A percentile compares a stretch with the other conserved stretches of the same genome.
phyloP scores from a whole-genome alignment of 1,140 invertebrate species.

The Onthophagus taurus region DNA sequence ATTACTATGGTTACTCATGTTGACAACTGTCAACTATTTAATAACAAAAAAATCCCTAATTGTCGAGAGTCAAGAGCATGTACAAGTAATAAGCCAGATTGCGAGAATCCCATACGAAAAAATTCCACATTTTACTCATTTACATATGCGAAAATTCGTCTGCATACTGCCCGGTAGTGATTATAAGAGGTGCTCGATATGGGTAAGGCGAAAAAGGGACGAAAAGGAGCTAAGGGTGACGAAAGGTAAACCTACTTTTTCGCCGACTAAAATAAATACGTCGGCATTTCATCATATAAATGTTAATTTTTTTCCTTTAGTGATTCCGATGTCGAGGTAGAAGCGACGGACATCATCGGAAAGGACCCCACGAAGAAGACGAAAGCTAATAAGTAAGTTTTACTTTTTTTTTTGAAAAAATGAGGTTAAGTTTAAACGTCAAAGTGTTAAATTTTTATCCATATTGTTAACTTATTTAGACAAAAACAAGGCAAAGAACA shows the following conservation, averaged over 20 bases:
- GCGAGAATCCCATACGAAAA: too few relatives aligned
- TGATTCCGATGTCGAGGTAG: constrained; percentile 29
- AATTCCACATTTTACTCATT: constrained; percentile 5
- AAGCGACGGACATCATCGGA: constrained; percentile 26
- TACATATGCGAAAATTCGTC: constrained; percentile 11
- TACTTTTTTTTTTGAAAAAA: too few relatives aligned
- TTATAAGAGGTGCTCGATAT: constrained; percentile 39
- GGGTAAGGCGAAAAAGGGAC: constrained; percentile 61
- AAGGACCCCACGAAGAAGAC: constrained; percentile 27
- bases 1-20: too few relatives aligned
- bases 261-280: constrained; percentile 23
- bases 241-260: constrained; percentile 50
- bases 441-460: constrained; percentile 11
- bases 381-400: constrained; percentile 30
- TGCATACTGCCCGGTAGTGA: neutral
- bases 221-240: constrained; percentile 51
- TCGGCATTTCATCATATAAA: constrained; percentile 22
- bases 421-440: too few relatives aligned
- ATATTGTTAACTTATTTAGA: constrained; percentile 18
- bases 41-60: constrained; percentile 7
- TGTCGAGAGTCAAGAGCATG: constrained; percentile 6
- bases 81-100: constrained; percentile 9
- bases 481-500: constrained; percentile 27
- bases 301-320: constrained; percentile 31
- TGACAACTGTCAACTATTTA: too few relatives aligned